Percentiles rank a stretch among this genome's conserved stretches.
phyloP scores from a whole-genome alignment of 2,797 vertebrate genomes.

The Odontamblyopus rebecca region DNA sequence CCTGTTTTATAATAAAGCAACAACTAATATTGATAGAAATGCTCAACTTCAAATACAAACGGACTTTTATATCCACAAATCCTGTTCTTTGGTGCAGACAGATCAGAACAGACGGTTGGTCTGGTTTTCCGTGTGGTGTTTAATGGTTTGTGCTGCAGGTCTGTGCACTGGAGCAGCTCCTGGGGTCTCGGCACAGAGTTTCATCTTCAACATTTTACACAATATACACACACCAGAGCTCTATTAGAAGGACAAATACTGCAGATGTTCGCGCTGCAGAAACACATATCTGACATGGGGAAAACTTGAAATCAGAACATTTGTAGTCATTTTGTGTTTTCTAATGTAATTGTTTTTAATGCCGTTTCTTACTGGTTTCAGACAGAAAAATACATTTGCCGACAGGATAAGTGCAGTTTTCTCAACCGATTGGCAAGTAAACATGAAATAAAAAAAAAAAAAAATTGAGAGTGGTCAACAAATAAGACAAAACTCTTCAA shows the following conservation, averaged over 20 bases:
- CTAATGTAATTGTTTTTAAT: conserved; percentile 5
- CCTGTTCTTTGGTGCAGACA: neutral
- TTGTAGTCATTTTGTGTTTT: conserved; percentile 10
- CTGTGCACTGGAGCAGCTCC: conserved; percentile 42
- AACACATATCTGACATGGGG: conserved; percentile 2
- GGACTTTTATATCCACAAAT: neutral
- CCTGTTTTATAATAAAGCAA: too few relatives aligned
- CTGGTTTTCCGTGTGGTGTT: conserved; percentile 59
- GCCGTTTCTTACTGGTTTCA: neutral
- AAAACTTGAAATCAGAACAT: conserved; percentile 20
- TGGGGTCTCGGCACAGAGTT: conserved; percentile 73
- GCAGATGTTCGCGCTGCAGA: conserved; percentile 46
- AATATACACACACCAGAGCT: conserved; percentile 47
- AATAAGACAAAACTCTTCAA: neutral
- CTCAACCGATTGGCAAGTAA: neutral
- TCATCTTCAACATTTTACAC: conserved; percentile 58
- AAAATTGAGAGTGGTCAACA: neutral
- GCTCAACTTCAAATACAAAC: too few relatives aligned
- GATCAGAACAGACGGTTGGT: neutral
- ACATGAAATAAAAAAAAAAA: neutral
- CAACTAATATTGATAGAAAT: too few relatives aligned
- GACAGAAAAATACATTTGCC: neutral
- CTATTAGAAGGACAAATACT: conserved; percentile 44
- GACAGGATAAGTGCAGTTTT: neutral
- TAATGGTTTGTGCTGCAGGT: conserved; percentile 67